Percentiles rank a stretch among this genome's conserved stretches.
Evolutionary conservation across 2,113 vertebrate genomes (phyloP).

Genomic region (Myotis davidii): DNA sequence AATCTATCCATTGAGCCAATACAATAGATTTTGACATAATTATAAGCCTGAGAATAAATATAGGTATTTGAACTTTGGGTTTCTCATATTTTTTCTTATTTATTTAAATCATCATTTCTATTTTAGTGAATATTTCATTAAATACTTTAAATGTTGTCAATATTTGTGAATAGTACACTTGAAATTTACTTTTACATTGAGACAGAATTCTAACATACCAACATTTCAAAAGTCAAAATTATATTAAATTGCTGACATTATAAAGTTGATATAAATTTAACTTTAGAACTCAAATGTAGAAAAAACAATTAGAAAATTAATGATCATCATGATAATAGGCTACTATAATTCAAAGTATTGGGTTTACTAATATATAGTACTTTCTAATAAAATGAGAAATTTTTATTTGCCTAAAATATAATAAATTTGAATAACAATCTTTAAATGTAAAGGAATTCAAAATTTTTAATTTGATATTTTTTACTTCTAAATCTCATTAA

Average conservation of each 20-base stretch:
- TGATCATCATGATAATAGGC: neutral
- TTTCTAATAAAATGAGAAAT: slow-evolving; percentile 37
- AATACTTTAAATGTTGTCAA: slow-evolving; percentile 38
- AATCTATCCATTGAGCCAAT: neutral
- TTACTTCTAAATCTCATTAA: neutral
- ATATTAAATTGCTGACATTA: slow-evolving; percentile 22
- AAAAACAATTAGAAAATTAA: neutral
- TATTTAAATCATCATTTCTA: slow-evolving; percentile 61
- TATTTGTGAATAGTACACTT: slow-evolving; percentile 35
- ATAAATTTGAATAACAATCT: neutral
- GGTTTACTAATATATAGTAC: neutral
- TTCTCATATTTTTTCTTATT: slow-evolving; percentile 64
- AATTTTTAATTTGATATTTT: slow-evolving; percentile 44
- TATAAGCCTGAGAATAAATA: slow-evolving; percentile 69
- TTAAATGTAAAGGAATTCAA: neutral
- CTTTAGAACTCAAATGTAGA: slow-evolving; percentile 38
- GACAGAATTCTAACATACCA: neutral
- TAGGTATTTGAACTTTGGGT: slow-evolving; percentile 51
- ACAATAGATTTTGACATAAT: slow-evolving; percentile 67
- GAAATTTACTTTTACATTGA: slow-evolving; percentile 31
- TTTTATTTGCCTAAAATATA: neutral
- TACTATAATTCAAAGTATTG: neutral
- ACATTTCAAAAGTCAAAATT: neutral
- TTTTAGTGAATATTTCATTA: slow-evolving; percentile 34
- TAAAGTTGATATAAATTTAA: neutral